These are phyloP conservation scores for Cordilura impudica DNA, from an alignment of 2,888 invertebrate genomes.

Conservation along the genomic window DNA sequence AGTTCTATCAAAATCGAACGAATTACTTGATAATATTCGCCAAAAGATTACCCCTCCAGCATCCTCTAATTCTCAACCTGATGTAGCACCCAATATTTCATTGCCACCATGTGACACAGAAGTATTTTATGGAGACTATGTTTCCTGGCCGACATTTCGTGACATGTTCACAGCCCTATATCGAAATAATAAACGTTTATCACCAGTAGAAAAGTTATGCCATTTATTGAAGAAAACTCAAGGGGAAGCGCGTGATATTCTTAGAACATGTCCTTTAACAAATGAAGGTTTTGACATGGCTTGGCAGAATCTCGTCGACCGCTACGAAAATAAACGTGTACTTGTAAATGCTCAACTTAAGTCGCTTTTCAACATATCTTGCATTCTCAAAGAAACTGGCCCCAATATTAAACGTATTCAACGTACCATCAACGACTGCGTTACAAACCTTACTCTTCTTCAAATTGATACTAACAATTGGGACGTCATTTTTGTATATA, in stretches of 20 bases:
- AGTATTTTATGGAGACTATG: not conserved
- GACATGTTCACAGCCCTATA: conserved; percentile 1
- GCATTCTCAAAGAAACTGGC: not conserved
- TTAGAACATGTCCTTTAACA: not conserved
- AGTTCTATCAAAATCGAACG: too few relatives aligned
- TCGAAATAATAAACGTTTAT: not conserved
- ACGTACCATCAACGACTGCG: not conserved
- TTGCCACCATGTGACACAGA: not conserved
- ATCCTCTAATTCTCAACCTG: too few relatives aligned
- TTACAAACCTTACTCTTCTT: not conserved
- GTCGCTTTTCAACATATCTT: not conserved
- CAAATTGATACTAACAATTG: not conserved
- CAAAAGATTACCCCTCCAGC: too few relatives aligned
- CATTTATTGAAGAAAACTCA: not conserved
- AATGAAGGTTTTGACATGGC: not conserved
- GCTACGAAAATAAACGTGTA: not conserved
- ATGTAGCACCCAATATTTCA: not conserved
- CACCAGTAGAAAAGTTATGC: not conserved
- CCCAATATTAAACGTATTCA: not conserved
- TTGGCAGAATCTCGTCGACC: not conserved
- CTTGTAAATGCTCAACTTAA: conserved; percentile 16
- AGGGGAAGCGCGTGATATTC: not conserved
- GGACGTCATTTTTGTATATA: not conserved
- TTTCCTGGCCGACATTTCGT: not conserved
- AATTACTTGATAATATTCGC: too few relatives aligned